Conservation (phyloP, 2,113 vertebrate species). For the Microtus pennsylvanicus region DNA sequence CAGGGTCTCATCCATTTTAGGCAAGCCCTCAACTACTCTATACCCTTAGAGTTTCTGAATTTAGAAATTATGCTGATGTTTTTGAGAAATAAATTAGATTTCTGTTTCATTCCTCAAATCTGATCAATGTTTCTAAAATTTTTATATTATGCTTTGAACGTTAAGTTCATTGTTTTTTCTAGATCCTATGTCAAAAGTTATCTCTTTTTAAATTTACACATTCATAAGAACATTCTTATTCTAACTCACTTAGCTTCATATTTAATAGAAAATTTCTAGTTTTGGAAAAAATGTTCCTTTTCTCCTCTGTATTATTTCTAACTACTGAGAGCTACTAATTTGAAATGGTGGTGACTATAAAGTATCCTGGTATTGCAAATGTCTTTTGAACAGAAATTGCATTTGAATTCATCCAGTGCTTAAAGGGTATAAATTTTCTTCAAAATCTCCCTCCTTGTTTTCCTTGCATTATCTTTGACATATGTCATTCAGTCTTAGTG, state of each 20-base stretch:
- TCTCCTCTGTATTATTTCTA: constrained; percentile 32
- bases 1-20: not conserved
- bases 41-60: not conserved
- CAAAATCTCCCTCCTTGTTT: not conserved
- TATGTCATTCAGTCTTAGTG: not conserved
- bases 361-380: constrained; percentile 25
- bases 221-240: constrained; percentile 35
- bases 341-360: constrained; percentile 29
- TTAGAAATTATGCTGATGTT: constrained; percentile 3
- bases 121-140: not conserved
- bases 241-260: constrained; percentile 5
- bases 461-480: constrained; percentile 35
- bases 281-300: constrained; percentile 26
- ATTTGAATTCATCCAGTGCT: constrained; percentile 2
- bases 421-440: not conserved
- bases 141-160: constrained; percentile 13
- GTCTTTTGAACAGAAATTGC: constrained; percentile 46
- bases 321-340: not conserved
- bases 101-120: not conserved
- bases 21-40: not conserved
- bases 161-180: constrained; percentile 40
- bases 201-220: constrained; percentile 30
- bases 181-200: not conserved
- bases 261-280: constrained; percentile 49
- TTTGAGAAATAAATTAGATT: constrained; percentile 19